Evolutionary conservation across 2,797 vertebrate genomes (phyloP).

Genomic region (Scolopax bukidnonensis): DNA sequence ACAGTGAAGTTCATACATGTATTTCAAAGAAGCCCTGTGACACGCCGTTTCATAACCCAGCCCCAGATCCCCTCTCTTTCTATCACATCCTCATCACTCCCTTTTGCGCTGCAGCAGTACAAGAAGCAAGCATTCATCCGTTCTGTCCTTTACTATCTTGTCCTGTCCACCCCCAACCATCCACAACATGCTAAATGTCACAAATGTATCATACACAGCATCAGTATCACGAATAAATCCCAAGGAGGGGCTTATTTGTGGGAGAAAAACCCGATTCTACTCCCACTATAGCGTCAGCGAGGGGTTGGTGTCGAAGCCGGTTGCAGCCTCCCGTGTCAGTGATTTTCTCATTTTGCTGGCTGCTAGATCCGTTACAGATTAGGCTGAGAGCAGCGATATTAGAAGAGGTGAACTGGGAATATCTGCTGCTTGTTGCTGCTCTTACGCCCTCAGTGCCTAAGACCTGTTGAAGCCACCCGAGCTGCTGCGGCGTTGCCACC

Average conservation of each 20-base stretch:
- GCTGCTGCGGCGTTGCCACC: accelerated
- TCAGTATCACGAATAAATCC: background rate
- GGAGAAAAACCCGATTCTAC: background rate
- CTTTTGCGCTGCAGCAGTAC: background rate
- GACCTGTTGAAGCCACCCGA: background rate
- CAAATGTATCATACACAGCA: background rate
- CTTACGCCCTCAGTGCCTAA: accelerated
- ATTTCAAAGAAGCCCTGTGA: background rate
- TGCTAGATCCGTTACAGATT: background rate
- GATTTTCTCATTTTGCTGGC: background rate
- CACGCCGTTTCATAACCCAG: background rate
- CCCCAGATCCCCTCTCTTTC: background rate
- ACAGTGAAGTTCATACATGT: background rate
- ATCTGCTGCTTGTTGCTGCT: background rate
- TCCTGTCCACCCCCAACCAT: background rate
- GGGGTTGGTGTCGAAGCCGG: background rate
- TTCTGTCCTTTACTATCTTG: background rate
- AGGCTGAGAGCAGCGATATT: background rate
- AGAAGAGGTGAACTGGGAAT: background rate
- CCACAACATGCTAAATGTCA: background rate
- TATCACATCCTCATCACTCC: background rate
- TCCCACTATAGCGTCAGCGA: background rate
- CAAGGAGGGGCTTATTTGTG: background rate
- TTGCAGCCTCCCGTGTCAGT: background rate
- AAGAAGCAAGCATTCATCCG: background rate